A percentile compares a stretch with the other conserved stretches of the same genome.
phyloP scores from a whole-genome alignment of 1,140 invertebrate genomes.

The Drosophila kepulauana region DNA sequence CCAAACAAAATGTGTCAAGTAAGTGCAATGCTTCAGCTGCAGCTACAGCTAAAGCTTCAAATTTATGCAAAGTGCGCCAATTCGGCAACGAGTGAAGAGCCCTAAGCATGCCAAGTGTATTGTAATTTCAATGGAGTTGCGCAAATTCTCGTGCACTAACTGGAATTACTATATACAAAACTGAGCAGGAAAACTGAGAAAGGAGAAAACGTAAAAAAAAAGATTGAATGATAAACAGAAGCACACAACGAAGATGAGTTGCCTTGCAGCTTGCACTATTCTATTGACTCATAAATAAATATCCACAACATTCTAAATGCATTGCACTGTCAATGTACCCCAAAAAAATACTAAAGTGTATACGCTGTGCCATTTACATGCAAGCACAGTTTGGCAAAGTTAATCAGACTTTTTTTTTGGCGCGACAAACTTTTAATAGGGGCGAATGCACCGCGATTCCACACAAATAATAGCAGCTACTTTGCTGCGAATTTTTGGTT shows the following conservation, averaged over 20 bases:
- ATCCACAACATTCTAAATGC: background rate
- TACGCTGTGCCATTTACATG: conserved; percentile 18
- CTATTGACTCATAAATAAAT: background rate
- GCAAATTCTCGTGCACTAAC: conserved; percentile 34
- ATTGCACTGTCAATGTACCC: background rate
- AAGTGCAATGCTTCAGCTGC: conserved; percentile 73
- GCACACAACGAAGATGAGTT: background rate
- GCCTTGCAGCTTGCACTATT: background rate
- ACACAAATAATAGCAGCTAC: conserved; percentile 39
- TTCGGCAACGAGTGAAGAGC: conserved; percentile 39
- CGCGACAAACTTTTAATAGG: conserved; percentile 60
- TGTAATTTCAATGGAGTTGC: conserved; percentile 58
- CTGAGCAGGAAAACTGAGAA: conserved; percentile 30
- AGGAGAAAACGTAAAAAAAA: background rate
- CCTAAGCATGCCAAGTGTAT: conserved; percentile 49
- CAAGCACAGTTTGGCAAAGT: conserved; percentile 48
- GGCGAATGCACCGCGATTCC: conserved; percentile 42
- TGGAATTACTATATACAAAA: conserved; percentile 39
- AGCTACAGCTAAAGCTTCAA: conserved; percentile 24
- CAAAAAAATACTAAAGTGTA: conserved; percentile 7
- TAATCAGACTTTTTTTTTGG: conserved; percentile 57
- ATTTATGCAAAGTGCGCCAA: conserved; percentile 77
- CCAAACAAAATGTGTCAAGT: conserved; percentile 78
- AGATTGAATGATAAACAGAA: background rate
- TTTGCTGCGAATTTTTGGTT: conserved; percentile 26